phyloP scores from a whole-genome alignment of 2,888 invertebrate species.

The Eupithecia centaureata region DNA sequence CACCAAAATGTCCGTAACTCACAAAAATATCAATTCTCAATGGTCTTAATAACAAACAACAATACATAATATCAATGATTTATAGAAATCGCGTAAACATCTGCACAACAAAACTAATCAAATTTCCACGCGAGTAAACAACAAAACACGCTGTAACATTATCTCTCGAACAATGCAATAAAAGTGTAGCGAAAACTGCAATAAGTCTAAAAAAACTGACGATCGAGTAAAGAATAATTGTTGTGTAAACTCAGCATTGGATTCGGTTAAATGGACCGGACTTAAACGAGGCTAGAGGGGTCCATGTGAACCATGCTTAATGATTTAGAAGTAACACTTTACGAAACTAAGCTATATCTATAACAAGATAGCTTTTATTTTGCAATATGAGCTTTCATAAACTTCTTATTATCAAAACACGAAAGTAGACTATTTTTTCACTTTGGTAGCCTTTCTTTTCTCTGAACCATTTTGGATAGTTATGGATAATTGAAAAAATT shows the following conservation, averaged over 20 bases:
- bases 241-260: slow-evolving; percentile 81
- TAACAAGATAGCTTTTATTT: neutral
- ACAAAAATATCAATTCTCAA: slow-evolving; percentile 31
- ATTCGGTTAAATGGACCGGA: slow-evolving; percentile 79
- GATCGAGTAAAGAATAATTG: slow-evolving; percentile 80
- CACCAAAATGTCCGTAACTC: slow-evolving; percentile 23
- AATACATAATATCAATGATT: slow-evolving; percentile 58
- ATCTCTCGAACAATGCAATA: slow-evolving; percentile 63
- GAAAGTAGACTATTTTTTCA: slow-evolving; percentile 16
- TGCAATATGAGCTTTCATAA: neutral
- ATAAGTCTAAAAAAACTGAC: slow-evolving; percentile 74
- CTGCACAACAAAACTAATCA: slow-evolving; percentile 75
- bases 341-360: slow-evolving; percentile 3
- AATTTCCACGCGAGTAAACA: slow-evolving; percentile 78
- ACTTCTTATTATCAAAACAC: neutral
- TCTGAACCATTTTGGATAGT: slow-evolving; percentile 28
- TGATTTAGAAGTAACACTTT: slow-evolving; percentile 70
- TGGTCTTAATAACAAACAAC: slow-evolving; percentile 46
- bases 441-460: slow-evolving; percentile 9
- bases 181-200: slow-evolving; percentile 50
- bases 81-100: slow-evolving; percentile 70
- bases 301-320: slow-evolving; percentile 77
- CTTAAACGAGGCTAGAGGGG: slow-evolving; percentile 65
- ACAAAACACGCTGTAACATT: slow-evolving; percentile 62
- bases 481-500: slow-evolving; percentile 34